A percentile compares a stretch with the other conserved stretches of the same genome.
Conservation (phyloP, 1,140 invertebrate species). For the Tetranychus urticae region DNA sequence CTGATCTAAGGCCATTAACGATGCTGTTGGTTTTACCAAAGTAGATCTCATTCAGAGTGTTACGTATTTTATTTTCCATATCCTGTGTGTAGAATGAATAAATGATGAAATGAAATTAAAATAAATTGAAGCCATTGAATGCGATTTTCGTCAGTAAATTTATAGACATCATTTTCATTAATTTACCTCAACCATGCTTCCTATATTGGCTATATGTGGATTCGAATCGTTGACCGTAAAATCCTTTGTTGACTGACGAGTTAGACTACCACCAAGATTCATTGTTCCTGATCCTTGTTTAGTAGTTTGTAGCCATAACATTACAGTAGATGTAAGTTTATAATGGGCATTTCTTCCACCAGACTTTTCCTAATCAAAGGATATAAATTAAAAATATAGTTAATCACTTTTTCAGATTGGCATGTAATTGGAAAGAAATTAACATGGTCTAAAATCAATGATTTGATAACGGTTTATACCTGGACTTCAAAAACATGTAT, state of each 20-base stretch:
- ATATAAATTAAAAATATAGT: no score
- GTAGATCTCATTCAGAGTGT: constrained; percentile 94
- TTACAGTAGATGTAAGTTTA: constrained; percentile 94
- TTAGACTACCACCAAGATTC: constrained; percentile 92
- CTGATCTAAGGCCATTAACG: constrained; percentile 80
- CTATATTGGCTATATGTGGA: constrained; percentile 96
- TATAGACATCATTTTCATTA: background rate
- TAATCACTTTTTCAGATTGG: constrained; percentile 4
- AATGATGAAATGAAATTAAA: constrained; percentile 34
- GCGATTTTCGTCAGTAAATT: background rate
- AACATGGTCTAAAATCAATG: background rate
- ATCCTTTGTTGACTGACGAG: constrained; percentile 85
- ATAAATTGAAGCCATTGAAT: background rate
- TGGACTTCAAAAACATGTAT: constrained; percentile 98
- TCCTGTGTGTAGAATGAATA: constrained; percentile 32
- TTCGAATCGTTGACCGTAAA: constrained; percentile 61
- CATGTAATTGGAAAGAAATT: constrained; percentile 1
- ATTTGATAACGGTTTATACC: background rate
- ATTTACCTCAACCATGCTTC: constrained; percentile 33
- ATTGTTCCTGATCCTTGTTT: constrained; percentile 88
- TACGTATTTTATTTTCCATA: constrained; percentile 98
- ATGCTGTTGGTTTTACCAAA: constrained; percentile 98
- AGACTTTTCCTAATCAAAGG: constrained; percentile 42
- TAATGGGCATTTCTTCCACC: constrained; percentile 84
- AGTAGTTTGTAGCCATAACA: constrained; percentile 97